phyloP scores from a whole-genome alignment of 2,113 vertebrate genomes.

The Salvelinus namaycush region DNA sequence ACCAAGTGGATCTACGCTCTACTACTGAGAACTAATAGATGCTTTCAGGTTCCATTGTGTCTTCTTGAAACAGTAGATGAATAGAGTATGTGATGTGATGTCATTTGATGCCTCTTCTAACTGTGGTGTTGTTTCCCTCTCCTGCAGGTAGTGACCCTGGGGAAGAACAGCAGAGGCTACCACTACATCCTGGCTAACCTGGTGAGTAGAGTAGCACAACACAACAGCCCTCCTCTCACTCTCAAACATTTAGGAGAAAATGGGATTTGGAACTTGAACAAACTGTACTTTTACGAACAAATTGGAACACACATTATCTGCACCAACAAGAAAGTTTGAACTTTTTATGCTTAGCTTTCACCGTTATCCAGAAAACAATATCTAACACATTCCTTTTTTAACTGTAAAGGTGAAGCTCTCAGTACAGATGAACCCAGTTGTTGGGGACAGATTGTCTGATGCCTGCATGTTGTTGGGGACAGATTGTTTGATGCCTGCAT shows the following conservation, averaged over 20 bases:
- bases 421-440: slow-evolving; percentile 2
- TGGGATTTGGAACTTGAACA: too few relatives aligned
- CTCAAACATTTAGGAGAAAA: too few relatives aligned
- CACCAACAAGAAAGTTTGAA: not conserved
- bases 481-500: too few relatives aligned
- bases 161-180: slow-evolving; percentile 94
- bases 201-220: slow-evolving; percentile 78
- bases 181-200: slow-evolving; percentile 98
- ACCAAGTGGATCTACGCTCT: too few relatives aligned
- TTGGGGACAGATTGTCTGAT: not conserved
- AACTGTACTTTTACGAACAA: too few relatives aligned
- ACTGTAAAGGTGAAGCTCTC: slow-evolving; percentile 5
- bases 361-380: not conserved
- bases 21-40: too few relatives aligned
- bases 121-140: slow-evolving; percentile 46
- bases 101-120: not conserved
- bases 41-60: too few relatives aligned
- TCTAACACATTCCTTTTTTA: not conserved
- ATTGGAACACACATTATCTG: too few relatives aligned
- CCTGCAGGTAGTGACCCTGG: slow-evolving; percentile 88
- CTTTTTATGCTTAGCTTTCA: too few relatives aligned
- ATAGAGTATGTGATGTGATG: too few relatives aligned
- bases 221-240: not conserved
- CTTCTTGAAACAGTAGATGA: too few relatives aligned
- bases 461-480: not conserved